Evolutionary conservation across 2,888 invertebrate genomes (phyloP).

Genomic region (Apodemia hepburni): DNA sequence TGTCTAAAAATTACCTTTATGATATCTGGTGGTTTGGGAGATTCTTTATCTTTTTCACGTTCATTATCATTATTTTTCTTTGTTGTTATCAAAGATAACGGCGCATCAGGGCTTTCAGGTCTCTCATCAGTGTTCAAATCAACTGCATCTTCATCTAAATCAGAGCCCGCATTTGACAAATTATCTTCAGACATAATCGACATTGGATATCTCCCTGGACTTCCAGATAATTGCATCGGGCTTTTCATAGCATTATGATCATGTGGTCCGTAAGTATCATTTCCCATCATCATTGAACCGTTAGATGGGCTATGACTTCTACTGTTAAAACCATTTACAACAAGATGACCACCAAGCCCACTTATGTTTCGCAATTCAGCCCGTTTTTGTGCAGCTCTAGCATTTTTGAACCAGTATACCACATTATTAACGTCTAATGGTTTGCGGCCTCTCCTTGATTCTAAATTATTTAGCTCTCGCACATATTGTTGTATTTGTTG

Average conservation of each 20-base stretch:
- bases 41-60: slow-evolving; percentile 68
- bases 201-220: slow-evolving; percentile 81
- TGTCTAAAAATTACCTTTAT: slow-evolving; percentile 57
- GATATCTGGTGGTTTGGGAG: slow-evolving; percentile 75
- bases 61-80: slow-evolving; percentile 72
- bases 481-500: slow-evolving; percentile 98
- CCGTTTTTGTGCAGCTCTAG: slow-evolving; percentile 96
- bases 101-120: slow-evolving; percentile 83
- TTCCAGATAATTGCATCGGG: slow-evolving; percentile 76
- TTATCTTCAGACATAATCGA: slow-evolving; percentile 84
- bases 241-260: slow-evolving; percentile 83
- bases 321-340: slow-evolving; percentile 82
- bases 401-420: slow-evolving; percentile 98
- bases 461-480: slow-evolving; percentile 94
- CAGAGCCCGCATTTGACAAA: slow-evolving; percentile 83
- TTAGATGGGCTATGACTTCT: slow-evolving; percentile 83
- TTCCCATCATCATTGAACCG: slow-evolving; percentile 81
- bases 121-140: slow-evolving; percentile 76
- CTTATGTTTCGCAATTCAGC: slow-evolving; percentile 88
- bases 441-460: slow-evolving; percentile 95
- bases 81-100: slow-evolving; percentile 84
- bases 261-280: slow-evolving; percentile 76
- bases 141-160: slow-evolving; percentile 84
- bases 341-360: slow-evolving; percentile 79
- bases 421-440: slow-evolving; percentile 97